Evolutionary conservation across 1,140 invertebrate genomes (phyloP).

Genomic region (Heliconius congener): DNA sequence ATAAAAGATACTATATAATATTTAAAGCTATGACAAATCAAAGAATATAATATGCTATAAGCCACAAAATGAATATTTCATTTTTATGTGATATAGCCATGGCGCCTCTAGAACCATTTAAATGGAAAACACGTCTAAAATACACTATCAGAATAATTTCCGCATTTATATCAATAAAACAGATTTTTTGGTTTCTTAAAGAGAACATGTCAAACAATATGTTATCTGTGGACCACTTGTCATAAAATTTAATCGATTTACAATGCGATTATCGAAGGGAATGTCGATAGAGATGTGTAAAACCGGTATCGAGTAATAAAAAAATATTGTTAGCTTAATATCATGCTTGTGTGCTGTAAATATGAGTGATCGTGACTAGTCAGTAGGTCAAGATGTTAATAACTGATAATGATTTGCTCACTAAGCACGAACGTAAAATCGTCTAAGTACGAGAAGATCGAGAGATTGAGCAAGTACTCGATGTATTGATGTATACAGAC

Average conservation of each 20-base stretch:
- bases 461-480: slow-evolving; percentile 43
- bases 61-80: slow-evolving; percentile 23
- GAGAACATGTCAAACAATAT: background rate
- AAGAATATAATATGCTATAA: slow-evolving; percentile 16
- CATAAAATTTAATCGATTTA: slow-evolving; percentile 30
- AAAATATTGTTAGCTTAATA: slow-evolving; percentile 8
- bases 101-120: slow-evolving; percentile 31
- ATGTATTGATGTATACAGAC: slow-evolving; percentile 34
- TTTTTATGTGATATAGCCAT: slow-evolving; percentile 6
- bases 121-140: slow-evolving; percentile 24
- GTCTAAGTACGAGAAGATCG: slow-evolving; percentile 43
- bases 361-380: slow-evolving; percentile 50
- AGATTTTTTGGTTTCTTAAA: slow-evolving; percentile 3
- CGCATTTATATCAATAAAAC: slow-evolving; percentile 30
- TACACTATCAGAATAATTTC: slow-evolving; percentile 28
- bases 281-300: slow-evolving; percentile 27
- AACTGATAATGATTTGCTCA: slow-evolving; percentile 52
- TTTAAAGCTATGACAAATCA: background rate
- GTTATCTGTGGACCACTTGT: background rate
- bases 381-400: slow-evolving; percentile 59
- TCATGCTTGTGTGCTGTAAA: slow-evolving; percentile 17
- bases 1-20: background rate
- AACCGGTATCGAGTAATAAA: slow-evolving; percentile 22
- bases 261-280: slow-evolving; percentile 18
- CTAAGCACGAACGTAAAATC: slow-evolving; percentile 44